Evolutionary conservation across 1,140 invertebrate species (phyloP).

Genomic region (Metaphire vulgaris): DNA sequence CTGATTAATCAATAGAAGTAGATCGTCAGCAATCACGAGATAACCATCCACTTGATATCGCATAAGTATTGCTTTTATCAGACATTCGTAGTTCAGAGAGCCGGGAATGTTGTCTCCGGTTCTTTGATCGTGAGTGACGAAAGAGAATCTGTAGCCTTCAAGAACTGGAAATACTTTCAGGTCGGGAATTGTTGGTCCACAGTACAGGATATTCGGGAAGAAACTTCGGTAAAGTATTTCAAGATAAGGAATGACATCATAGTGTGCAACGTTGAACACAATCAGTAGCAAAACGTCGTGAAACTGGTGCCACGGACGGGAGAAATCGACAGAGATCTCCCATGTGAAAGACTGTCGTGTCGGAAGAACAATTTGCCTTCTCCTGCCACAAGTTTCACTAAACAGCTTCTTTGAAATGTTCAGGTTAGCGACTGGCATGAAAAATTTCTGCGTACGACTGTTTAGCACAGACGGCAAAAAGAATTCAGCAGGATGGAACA

Average conservation of each 20-base stretch:
- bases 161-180: conserved; percentile 38
- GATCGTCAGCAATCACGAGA: conserved; percentile 41
- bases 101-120: conserved; percentile 4
- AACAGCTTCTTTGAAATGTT: background rate
- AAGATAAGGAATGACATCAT: conserved; percentile 43
- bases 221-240: conserved; percentile 43
- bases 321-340: background rate
- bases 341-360: background rate
- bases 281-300: conserved; percentile 40
- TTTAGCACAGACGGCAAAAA: background rate
- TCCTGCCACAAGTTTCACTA: background rate
- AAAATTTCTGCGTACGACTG: background rate
- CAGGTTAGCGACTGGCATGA: background rate
- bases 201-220: conserved; percentile 48
- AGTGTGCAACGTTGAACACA: conserved; percentile 43
- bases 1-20: conserved; percentile 15
- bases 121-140: conserved; percentile 39
- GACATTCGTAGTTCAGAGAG: conserved; percentile 40
- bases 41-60: conserved; percentile 47
- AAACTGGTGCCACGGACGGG: conserved; percentile 3
- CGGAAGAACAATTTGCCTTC: background rate
- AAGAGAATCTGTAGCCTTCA: conserved; percentile 39
- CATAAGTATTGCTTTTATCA: conserved; percentile 47
- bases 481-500: background rate
- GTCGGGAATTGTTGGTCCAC: conserved; percentile 42